phyloP scores from a whole-genome alignment of 2,888 invertebrate genomes.

The Melanotus villosus region DNA sequence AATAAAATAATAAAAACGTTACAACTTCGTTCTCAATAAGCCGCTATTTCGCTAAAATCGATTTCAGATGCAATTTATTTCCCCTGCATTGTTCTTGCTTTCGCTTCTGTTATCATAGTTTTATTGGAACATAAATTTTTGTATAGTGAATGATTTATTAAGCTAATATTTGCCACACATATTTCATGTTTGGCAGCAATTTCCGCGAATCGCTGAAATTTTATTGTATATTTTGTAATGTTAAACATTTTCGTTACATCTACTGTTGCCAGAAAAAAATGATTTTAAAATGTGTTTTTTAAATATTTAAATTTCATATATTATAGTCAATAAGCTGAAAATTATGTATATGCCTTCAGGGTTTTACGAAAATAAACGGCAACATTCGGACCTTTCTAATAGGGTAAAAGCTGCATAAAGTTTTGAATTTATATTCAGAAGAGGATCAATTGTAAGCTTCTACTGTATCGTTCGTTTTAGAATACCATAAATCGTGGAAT shows the following conservation, averaged over 20 bases:
- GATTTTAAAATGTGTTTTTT: not conserved
- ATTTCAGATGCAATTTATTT: constrained; percentile 24
- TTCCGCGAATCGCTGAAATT: not conserved
- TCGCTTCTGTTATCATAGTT: constrained; percentile 30
- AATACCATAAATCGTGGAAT: constrained; percentile 13
- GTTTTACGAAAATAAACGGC: constrained; percentile 17
- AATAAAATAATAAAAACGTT: too few relatives aligned
- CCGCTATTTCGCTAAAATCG: constrained; percentile 10
- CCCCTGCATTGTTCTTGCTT: constrained; percentile 29
- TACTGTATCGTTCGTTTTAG: constrained; percentile 18
- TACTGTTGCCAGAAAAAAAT: too few relatives aligned
- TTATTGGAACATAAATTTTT: constrained; percentile 32
- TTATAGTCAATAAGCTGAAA: not conserved
- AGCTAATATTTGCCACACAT: constrained; percentile 25
- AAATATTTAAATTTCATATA: not conserved
- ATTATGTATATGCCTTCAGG: constrained; percentile 1
- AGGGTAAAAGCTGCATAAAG: constrained; percentile 4
- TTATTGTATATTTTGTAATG: not conserved
- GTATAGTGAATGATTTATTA: constrained; percentile 23
- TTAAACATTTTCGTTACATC: not conserved
- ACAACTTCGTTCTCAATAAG: constrained; percentile 16
- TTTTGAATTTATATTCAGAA: constrained; percentile 23
- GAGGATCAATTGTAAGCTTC: constrained; percentile 16
- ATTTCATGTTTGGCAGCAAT: constrained; percentile 17
- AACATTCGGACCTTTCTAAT: not conserved